These are phyloP conservation scores for Trilocha varians DNA, from an alignment of 2,888 invertebrate genomes.

Conservation along the genomic window DNA sequence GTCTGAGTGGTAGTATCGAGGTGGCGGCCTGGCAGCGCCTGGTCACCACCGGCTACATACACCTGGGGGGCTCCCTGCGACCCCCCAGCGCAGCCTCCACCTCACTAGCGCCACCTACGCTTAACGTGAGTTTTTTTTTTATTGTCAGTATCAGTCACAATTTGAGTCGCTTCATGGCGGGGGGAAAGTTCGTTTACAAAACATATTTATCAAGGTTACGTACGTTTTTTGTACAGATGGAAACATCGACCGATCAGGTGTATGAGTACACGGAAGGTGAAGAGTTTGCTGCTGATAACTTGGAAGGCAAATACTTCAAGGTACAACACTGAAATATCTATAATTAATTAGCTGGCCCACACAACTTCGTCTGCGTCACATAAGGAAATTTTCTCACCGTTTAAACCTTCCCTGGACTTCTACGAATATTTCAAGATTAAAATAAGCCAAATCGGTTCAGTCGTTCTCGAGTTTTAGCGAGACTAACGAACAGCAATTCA, in stretches of 20 bases:
- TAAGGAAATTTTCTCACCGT: no score
- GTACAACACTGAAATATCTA: slow-evolving; percentile 19
- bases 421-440: no score
- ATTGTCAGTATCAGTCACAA: no score
- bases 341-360: no score
- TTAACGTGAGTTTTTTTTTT: slow-evolving; percentile 7
- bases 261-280: slow-evolving; percentile 54
- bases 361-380: no score
- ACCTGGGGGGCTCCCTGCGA: slow-evolving; percentile 46
- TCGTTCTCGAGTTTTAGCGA: no score
- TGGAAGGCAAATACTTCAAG: slow-evolving; percentile 62
- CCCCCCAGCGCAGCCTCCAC: slow-evolving; percentile 13
- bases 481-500: no score
- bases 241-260: slow-evolving; percentile 42
- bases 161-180: no score
- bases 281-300: slow-evolving; percentile 44
- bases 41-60: slow-evolving; percentile 51
- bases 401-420: no score
- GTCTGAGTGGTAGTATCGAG: slow-evolving; percentile 64
- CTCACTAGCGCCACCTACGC: slow-evolving; percentile 11
- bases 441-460: no score
- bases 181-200: no score
- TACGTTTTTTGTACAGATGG: slow-evolving; percentile 24
- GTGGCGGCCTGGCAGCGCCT: slow-evolving; percentile 62
- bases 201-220: background rate